Base-by-base conservation (phyloP, 2,113 vertebrate species). In the Eurystomus gularis region DNA sequence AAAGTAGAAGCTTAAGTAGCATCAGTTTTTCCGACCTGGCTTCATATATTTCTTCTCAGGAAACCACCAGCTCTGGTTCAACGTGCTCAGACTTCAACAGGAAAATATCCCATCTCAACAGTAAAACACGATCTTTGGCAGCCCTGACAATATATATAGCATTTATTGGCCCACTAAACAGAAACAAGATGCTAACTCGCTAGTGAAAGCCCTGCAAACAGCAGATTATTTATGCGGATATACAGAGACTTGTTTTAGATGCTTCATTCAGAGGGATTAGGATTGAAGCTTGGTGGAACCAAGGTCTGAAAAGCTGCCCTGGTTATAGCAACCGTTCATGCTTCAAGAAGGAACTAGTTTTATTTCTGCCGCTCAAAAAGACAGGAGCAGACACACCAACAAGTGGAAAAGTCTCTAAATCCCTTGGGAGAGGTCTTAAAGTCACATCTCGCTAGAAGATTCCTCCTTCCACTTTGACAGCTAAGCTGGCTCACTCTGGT, bases 311-410 rank as follows among this genome's bases (percentile, higher is more conserved):
- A 85, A 80, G 40, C 42, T 57, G 35, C 35, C 23, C 26, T 25
- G 44, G 31, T 26, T 31, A n/a, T 6, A 40, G 58, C 14, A 0
- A 48, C 15, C 15, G 21, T 25, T 42, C 42, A 42, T 42, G 42
- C 35, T 58, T 40, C 33, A 20, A 29, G 35, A 8, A 23, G 3
- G 28, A 66, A 40, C 14, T 19, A 31, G 6, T 2, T 9, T n/a
- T 6, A 11, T 31, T 87, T 70, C 37, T 82, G 88, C n/a, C 40
- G 25, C 17, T 25, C 18, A 25, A 10, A 28, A 52, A 55, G 29
- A 61, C 10, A 15, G 0, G 2, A 88, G 49, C 12, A 6, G 64
- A 10, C 54, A 40, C 31, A n/a, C 7, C 0, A 1, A 25, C 8
- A 58, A 60, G 44, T 2, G 10, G 48, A 6, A 54, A 31, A 60